Base-by-base conservation (phyloP, 2,888 invertebrate species). In the Trilocha varians region DNA sequence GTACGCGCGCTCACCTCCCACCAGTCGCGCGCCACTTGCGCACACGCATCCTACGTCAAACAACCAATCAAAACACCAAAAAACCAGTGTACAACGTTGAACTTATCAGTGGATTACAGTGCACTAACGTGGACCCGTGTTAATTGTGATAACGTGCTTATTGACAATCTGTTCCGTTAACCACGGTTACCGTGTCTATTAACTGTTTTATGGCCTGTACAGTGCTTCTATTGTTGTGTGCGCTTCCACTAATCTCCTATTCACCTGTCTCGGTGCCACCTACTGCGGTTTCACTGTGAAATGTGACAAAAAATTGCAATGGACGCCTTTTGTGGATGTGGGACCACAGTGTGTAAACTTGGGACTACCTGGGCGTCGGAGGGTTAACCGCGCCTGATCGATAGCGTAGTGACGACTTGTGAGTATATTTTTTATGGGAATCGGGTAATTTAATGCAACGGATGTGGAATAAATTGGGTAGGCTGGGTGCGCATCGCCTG, bases 241-340 rank as follows among this genome's bases (percentile, higher is more conserved):
- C 72, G 70, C 70, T 63, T 69, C 73, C 63, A 75, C 71, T 78
- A 77, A 83, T 82, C 77, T 71, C 54, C 74, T 76, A 76, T 79
- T 78, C 80, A 80, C 79, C 79, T 79, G 78, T 74, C 57, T 65
- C 60, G 53, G 63, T 55, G 65, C 70, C 70, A 75, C 74, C 68
- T 64, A 65, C 65, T 73, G 78, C 65, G 75, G 77, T 75, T 66
- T 58, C 65, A 74, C 80, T 76, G 78, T 84, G 80, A 78, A 84
- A 83, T 83, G 82, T 80, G 82, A 82, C 78, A 84, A 84, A 83
- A 83, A 84, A 80, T 78, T 74, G 83, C 80, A 80, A 80, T 78
- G 77, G 69, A 62, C 64, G 54, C 57, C 67, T 63, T 65, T 74
- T 74, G 74, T 76, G 54, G 49, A 48, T 55, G 65, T 54, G 70